Base-by-base conservation (phyloP, 2,888 invertebrate genomes). In the Cheiracanthium punctorium region DNA sequence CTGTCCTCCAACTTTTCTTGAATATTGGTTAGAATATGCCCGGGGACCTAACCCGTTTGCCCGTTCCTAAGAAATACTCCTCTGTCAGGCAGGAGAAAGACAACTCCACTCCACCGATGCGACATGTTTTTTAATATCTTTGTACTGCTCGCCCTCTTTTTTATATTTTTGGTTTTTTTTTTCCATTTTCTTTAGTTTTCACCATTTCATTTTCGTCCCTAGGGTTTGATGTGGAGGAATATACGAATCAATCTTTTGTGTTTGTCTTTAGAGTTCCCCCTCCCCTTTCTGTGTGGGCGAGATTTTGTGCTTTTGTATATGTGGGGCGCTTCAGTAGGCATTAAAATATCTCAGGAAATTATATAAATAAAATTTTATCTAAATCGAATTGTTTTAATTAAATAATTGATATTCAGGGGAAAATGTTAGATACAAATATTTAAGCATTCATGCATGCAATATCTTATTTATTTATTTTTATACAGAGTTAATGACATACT, bases 111-210 rank as follows among this genome's bases (percentile, higher is more conserved):
- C 82, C 82, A 72, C 33, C 71, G 67, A 84, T 77, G 82, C 82
- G 82, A 84, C 82, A 84, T 84, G 82, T 72, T 84, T 84, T 84
- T 84, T 84, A 84, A 84, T 84, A 84, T 84, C 82, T 84, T 84
- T 77, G 82, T 84, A 84, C 82, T 84, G 33, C 69, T 69, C 65
- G 48, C 67, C 52, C 67, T n/a, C 33, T 64, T 52, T 33, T 77
- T 67, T 37, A 37, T 37, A 37, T 65, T n/a, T 43, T 64, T 33
- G n/a, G 17, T 73, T 64, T 76, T n/a, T 52, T 20, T 65, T 48
- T 64, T 58, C 20, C 41, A 20, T 69, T 67, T 30, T 17, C 14
- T 58, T 58, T 75, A 24, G 14, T 41, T 37, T 65, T 28, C 71
- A 43, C 1, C 17, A 41, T 58, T 58, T 58, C 58, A 24, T 58